phyloP scores from a whole-genome alignment of 2,113 vertebrate genomes.

The Antidorcas marsupialis region DNA sequence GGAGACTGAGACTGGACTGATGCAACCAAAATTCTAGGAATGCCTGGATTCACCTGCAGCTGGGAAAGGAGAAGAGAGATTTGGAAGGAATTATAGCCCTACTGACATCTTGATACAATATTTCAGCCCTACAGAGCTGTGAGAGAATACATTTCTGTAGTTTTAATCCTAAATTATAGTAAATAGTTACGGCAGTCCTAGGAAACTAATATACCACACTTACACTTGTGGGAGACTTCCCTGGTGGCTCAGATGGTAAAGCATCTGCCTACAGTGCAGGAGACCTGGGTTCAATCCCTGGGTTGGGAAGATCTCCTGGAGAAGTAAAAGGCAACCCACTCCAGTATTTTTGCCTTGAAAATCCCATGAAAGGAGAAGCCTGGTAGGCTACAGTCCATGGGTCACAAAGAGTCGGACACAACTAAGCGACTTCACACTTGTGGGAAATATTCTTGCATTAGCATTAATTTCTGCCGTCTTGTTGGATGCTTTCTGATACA shows the following conservation, averaged over 20 bases:
- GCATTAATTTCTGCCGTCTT: not conserved
- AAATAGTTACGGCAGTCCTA: not conserved
- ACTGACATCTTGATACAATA: not conserved
- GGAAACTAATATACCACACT: not conserved
- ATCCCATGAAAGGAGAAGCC: too few relatives aligned
- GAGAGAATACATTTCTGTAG: not conserved
- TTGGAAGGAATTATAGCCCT: not conserved
- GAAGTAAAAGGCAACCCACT: too few relatives aligned
- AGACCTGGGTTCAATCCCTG: too few relatives aligned
- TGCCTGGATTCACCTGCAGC: too few relatives aligned
- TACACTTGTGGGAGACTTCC: not conserved
- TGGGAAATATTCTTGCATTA: not conserved
- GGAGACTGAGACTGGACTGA: not conserved
- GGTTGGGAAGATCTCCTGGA: too few relatives aligned
- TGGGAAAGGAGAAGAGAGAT: not conserved
- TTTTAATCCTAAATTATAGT: not conserved
- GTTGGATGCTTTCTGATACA: not conserved
- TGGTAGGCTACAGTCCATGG: too few relatives aligned
- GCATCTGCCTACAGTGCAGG: accelerated
- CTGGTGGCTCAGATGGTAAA: too few relatives aligned
- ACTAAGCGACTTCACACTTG: not conserved
- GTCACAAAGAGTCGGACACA: too few relatives aligned
- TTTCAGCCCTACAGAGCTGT: not conserved
- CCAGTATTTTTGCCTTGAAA: too few relatives aligned
- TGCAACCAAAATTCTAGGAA: not conserved